Percentiles rank a stretch among this genome's conserved stretches.
These are phyloP conservation scores for Coecobrya sp. DNA, from an alignment of 2,888 invertebrate species.

Conservation along the genomic window DNA sequence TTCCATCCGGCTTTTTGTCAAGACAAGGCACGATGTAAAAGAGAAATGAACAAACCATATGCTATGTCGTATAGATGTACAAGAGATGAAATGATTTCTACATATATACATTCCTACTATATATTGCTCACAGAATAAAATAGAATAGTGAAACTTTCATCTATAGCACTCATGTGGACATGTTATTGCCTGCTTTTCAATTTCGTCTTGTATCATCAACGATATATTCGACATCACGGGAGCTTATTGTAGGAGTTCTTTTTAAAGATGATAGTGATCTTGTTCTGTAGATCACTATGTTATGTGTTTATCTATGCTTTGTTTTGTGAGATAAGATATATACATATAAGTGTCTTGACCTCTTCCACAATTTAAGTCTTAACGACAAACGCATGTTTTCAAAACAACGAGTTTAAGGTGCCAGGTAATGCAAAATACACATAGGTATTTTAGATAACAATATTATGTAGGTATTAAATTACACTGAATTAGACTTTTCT, in stretches of 20 bases:
- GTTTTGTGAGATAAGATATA: too few species aligned
- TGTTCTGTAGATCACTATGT: too few species aligned
- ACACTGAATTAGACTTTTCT: too few species aligned
- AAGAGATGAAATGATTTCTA: constrained; percentile 50
- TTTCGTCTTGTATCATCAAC: constrained; percentile 6
- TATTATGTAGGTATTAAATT: too few species aligned
- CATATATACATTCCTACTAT: neutral
- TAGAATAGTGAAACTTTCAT: constrained; percentile 23
- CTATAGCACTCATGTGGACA: constrained; percentile 9
- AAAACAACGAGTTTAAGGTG: too few species aligned
- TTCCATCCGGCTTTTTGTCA: constrained; percentile 40
- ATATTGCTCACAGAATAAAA: neutral
- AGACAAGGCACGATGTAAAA: neutral
- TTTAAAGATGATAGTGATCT: too few species aligned
- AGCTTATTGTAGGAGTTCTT: neutral
- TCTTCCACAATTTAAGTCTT: too few species aligned
- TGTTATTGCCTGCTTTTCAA: constrained; percentile 57
- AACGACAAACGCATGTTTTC: too few species aligned
- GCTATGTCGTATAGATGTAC: neutral
- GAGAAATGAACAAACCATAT: constrained; percentile 41
- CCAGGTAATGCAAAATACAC: too few species aligned
- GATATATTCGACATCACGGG: neutral
- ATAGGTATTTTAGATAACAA: too few species aligned
- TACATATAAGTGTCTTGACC: too few species aligned
- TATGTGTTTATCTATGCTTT: neutral